Evolutionary conservation across 2,888 invertebrate genomes (phyloP).

Genomic region (Cryptus viduatorius): DNA sequence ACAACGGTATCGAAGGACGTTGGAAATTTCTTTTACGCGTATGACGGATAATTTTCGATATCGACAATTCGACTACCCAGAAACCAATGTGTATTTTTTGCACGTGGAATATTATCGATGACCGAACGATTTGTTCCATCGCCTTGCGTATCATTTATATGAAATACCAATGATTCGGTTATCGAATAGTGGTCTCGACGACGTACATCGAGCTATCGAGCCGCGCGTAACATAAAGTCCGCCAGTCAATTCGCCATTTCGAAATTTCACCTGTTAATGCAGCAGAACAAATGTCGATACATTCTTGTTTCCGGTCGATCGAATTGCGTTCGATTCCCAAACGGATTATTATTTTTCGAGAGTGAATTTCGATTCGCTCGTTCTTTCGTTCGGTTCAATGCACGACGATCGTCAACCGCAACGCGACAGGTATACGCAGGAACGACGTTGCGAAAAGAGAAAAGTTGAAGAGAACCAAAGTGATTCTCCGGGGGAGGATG

Average conservation of each 20-base stretch:
- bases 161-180: background rate
- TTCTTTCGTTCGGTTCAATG: conserved; percentile 19
- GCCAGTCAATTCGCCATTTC: background rate
- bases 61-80: too few species aligned
- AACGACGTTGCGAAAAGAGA: conserved; percentile 11
- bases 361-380: background rate
- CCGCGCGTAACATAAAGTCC: background rate
- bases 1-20: background rate
- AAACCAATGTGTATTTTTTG: too few species aligned
- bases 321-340: background rate
- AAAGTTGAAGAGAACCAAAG: conserved; percentile 31
- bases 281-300: background rate
- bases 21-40: background rate
- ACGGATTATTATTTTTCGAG: background rate
- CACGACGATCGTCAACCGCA: conserved; percentile 21
- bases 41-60: background rate
- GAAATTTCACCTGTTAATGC: background rate
- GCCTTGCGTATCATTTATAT: background rate
- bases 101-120: too few species aligned
- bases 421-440: background rate
- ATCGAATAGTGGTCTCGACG: background rate
- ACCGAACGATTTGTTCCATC: too few species aligned
- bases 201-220: background rate
- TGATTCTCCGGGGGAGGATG: conserved; percentile 1
- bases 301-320: background rate